Percentiles rank a stretch among this genome's conserved stretches.
Conservation (phyloP, 92 coral and sea anemone genomes). For the Palythoa caribaeorum region DNA sequence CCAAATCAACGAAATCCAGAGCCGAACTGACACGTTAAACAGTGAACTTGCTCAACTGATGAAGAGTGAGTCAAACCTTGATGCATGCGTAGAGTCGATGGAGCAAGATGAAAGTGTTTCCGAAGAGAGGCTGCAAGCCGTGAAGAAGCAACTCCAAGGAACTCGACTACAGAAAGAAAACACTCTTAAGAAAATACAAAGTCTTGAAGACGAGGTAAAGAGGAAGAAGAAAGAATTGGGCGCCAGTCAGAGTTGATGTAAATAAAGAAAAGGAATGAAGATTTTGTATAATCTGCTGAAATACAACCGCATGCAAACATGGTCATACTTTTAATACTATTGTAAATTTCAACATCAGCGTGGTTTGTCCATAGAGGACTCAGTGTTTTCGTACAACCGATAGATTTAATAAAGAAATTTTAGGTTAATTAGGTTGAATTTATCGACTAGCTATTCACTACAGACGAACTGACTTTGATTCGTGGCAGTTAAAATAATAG, state of each 20-base stretch:
- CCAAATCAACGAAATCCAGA: conserved; percentile 84
- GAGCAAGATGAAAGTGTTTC: conserved; percentile 63
- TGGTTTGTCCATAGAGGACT: background rate
- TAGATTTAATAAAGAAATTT: too few species aligned
- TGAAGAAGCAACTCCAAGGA: conserved; percentile 83
- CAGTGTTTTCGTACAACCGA: background rate
- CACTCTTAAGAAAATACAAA: conserved; percentile 78
- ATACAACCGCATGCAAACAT: background rate
- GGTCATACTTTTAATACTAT: too few species aligned
- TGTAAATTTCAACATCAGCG: background rate
- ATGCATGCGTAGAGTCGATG: conserved; percentile 65
- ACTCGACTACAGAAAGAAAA: conserved; percentile 85
- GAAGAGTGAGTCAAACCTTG: conserved; percentile 86
- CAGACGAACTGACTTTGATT: background rate
- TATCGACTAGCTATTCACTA: background rate
- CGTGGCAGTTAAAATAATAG: background rate
- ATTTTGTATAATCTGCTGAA: background rate
- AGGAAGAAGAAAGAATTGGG: conserved; percentile 84
- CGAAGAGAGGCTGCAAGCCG: conserved; percentile 68
- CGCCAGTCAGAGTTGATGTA: background rate
- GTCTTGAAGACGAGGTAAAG: conserved; percentile 86
- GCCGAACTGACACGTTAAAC: conserved; percentile 83
- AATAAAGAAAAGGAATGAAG: background rate
- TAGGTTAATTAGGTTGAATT: background rate
- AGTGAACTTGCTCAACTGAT: conserved; percentile 88